A percentile compares a stretch with the other conserved stretches of the same genome.
phyloP scores from a whole-genome alignment of 2,113 vertebrate genomes.

The Dasyornis broadbenti region DNA sequence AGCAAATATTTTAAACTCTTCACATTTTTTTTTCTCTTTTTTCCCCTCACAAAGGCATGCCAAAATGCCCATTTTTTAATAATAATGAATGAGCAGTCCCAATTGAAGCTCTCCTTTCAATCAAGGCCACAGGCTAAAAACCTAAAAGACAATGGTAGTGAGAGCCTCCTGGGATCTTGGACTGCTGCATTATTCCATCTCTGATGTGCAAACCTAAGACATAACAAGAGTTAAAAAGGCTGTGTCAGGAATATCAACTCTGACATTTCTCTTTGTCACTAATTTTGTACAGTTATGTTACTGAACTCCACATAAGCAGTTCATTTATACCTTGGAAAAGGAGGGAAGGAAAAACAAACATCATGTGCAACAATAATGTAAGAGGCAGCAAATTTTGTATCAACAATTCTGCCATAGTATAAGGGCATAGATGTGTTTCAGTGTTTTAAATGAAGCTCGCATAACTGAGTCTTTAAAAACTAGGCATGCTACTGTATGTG shows the following conservation, averaged over 20 bases:
- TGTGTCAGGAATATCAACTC: slow-evolving; percentile 21
- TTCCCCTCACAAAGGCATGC: background rate
- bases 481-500: background rate
- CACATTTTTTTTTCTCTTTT: background rate
- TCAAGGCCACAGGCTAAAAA: slow-evolving; percentile 41
- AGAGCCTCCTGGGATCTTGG: slow-evolving; percentile 24
- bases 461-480: background rate
- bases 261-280: slow-evolving; percentile 57
- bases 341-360: background rate
- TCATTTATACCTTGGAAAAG: slow-evolving; percentile 39
- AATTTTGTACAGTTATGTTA: slow-evolving; percentile 41
- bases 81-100: background rate
- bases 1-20: slow-evolving; percentile 45
- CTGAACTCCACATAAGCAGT: slow-evolving; percentile 16
- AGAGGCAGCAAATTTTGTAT: slow-evolving; percentile 1
- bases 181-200: slow-evolving; percentile 50
- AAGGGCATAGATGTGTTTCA: background rate
- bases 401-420: background rate
- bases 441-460: background rate
- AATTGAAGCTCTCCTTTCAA: slow-evolving; percentile 23
- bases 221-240: slow-evolving; percentile 39
- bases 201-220: slow-evolving; percentile 27
- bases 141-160: slow-evolving; percentile 29
- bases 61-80: slow-evolving; percentile 11
- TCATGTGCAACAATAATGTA: background rate